phyloP scores from a whole-genome alignment of 2,797 vertebrate genomes.

The Dermochelys coriacea region DNA sequence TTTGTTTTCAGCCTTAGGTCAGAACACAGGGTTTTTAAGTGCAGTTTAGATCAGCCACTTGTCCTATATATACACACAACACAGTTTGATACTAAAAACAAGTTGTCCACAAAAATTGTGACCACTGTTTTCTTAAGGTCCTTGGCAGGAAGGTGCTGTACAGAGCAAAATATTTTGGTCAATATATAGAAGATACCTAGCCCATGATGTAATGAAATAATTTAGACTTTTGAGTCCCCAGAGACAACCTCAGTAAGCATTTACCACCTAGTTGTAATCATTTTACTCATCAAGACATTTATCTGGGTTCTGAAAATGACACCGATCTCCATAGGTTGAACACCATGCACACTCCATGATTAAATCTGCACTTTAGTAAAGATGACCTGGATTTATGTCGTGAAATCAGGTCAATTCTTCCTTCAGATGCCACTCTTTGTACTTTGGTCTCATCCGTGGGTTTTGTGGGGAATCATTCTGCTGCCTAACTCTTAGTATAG shows the following conservation, averaged over 20 bases:
- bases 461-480: neutral
- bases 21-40: neutral
- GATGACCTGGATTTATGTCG: neutral
- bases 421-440: neutral
- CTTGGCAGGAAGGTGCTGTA: neutral
- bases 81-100: rapidly evolving
- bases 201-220: rapidly evolving
- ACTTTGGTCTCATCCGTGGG: neutral
- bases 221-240: neutral
- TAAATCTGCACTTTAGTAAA: rapidly evolving
- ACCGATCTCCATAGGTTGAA: rapidly evolving
- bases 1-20: rapidly evolving
- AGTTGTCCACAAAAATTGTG: neutral
- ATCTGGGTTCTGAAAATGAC: neutral
- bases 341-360: rapidly evolving
- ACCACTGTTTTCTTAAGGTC: neutral
- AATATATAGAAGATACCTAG: rapidly evolving
- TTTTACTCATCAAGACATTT: rapidly evolving
- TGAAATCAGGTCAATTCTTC: neutral
- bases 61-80: neutral
- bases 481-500: neutral
- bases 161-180: neutral
- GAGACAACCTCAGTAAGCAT: rapidly evolving
- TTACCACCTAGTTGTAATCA: rapidly evolving
- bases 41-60: neutral